Conservation (phyloP, 2,888 invertebrate genomes). For the Crepidodera aurea region DNA sequence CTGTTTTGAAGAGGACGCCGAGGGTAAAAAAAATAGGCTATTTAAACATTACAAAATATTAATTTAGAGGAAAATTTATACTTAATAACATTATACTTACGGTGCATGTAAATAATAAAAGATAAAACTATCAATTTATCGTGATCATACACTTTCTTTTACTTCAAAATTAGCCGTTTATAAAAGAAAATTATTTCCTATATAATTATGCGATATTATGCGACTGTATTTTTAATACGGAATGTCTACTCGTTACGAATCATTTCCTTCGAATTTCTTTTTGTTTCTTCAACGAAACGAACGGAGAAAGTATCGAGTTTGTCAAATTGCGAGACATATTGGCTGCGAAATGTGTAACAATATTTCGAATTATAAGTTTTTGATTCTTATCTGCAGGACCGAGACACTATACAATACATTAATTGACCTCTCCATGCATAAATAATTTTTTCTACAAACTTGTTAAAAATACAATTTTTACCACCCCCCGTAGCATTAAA, state of each 20-base stretch:
- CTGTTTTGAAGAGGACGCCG: no score
- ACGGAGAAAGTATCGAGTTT: slow-evolving; percentile 29
- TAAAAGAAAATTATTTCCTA: slow-evolving; percentile 23
- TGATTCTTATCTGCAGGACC: no score
- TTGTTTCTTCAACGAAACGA: slow-evolving; percentile 16
- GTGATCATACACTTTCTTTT: slow-evolving; percentile 2
- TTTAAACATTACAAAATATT: no score
- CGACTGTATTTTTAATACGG: slow-evolving; percentile 11
- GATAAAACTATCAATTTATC: slow-evolving; percentile 2
- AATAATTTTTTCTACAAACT: no score
- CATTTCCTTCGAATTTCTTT: slow-evolving; percentile 35
- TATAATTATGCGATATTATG: slow-evolving; percentile 23
- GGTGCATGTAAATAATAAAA: neutral
- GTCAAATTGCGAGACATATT: slow-evolving; percentile 2
- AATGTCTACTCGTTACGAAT: slow-evolving; percentile 23
- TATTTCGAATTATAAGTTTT: no score
- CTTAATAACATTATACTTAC: no score
- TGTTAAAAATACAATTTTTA: no score
- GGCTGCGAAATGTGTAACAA: neutral
- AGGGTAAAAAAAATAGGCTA: no score
- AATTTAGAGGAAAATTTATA: no score
- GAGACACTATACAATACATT: no score
- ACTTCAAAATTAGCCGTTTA: slow-evolving; percentile 14
- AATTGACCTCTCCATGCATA: no score
- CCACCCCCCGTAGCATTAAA: no score